A percentile compares a stretch with the other conserved stretches of the same genome.
Conservation (phyloP, 1,140 invertebrate species). For the Brachionus rubens region DNA sequence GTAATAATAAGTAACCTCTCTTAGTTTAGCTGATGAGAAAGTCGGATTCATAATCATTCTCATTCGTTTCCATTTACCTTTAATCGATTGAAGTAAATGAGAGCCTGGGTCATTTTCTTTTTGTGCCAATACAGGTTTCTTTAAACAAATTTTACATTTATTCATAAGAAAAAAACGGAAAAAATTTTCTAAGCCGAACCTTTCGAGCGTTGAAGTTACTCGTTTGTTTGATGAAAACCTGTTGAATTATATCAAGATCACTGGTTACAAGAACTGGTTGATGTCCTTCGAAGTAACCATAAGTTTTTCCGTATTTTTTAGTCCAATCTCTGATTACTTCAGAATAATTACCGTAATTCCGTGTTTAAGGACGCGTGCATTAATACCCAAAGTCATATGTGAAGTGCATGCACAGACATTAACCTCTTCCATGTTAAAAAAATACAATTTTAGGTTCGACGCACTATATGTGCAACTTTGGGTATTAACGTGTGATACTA, state of each 20-base stretch:
- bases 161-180: too few relatives aligned
- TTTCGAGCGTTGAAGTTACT: conserved; percentile 45
- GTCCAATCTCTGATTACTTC: neutral
- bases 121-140: neutral
- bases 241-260: conserved; percentile 6
- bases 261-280: conserved; percentile 10
- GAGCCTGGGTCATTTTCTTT: neutral
- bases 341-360: neutral
- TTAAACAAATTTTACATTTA: too few relatives aligned
- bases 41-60: conserved; percentile 41
- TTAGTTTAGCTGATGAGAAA: conserved; percentile 55
- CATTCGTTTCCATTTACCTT: conserved; percentile 1
- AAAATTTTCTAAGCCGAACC: neutral
- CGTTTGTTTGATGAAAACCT: conserved; percentile 22
- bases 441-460: too few relatives aligned
- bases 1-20: too few relatives aligned
- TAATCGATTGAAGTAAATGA: neutral
- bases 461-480: too few relatives aligned
- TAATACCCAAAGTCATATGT: too few relatives aligned
- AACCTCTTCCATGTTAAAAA: too few relatives aligned
- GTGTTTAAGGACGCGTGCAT: too few relatives aligned
- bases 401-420: too few relatives aligned
- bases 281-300: conserved; percentile 44
- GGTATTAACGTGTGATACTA: too few relatives aligned
- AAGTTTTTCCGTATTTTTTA: conserved; percentile 1